A percentile compares a stretch with the other conserved stretches of the same genome.
Evolutionary conservation across 2,797 vertebrate genomes (phyloP).

Genomic region (Antrozous pallidus): DNA sequence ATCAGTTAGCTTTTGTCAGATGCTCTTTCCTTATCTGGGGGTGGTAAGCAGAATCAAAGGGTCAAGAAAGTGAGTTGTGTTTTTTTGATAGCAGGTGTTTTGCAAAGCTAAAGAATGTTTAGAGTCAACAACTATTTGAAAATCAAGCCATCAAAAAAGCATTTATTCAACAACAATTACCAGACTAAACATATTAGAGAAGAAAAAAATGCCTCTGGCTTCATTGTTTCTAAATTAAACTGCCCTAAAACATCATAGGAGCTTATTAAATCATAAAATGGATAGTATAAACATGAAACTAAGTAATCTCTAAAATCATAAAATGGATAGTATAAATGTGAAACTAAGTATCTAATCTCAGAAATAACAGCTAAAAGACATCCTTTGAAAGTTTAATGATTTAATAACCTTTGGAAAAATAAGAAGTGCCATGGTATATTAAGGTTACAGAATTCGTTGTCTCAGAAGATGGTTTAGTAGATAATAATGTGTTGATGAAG

Average conservation of each 20-base stretch:
- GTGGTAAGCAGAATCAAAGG: background rate
- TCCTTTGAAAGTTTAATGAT: background rate
- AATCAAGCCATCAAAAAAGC: background rate
- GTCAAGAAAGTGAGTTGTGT: background rate
- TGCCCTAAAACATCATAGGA: background rate
- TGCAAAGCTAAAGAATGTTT: constrained; percentile 16
- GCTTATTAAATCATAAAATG: constrained; percentile 15
- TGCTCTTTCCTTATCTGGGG: background rate
- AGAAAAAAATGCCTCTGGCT: background rate
- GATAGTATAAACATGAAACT: background rate
- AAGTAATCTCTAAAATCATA: constrained; percentile 5
- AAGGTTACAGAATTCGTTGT: background rate
- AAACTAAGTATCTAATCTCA: background rate
- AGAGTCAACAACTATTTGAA: constrained; percentile 14
- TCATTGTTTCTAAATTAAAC: constrained; percentile 28
- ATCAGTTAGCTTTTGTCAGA: constrained; percentile 7
- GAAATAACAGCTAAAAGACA: background rate
- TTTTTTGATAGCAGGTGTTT: background rate
- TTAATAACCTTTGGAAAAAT: constrained; percentile 21
- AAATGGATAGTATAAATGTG: background rate
- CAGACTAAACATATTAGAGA: background rate
- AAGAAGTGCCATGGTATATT: background rate
- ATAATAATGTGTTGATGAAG: background rate
- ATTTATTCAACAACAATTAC: background rate
- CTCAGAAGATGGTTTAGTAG: constrained; percentile 8